phyloP scores from a whole-genome alignment of 2,888 invertebrate species.

The Drosophila paramelanica region DNA sequence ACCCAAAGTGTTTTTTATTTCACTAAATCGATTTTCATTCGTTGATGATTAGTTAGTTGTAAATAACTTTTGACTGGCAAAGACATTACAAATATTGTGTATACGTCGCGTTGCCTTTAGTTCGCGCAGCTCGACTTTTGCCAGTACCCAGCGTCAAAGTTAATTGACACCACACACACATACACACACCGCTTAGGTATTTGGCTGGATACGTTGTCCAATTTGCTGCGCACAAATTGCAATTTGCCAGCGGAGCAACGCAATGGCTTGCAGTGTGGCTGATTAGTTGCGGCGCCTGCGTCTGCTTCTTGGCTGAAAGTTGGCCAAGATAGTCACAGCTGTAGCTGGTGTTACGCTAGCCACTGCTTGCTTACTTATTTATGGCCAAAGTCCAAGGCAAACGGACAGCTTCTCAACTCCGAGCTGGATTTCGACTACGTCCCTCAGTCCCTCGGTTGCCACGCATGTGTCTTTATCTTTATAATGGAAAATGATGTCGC shows the following conservation, averaged over 20 bases:
- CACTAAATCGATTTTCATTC: background rate
- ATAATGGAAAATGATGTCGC: conserved; percentile 69
- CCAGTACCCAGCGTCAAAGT: conserved; percentile 6
- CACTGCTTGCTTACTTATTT: conserved; percentile 64
- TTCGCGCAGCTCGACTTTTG: background rate
- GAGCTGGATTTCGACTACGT: conserved; percentile 6
- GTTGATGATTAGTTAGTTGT: background rate
- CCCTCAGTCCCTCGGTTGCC: conserved; percentile 1
- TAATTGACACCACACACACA: conserved; percentile 20
- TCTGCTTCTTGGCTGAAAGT: conserved; percentile 35
- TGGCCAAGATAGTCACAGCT: conserved; percentile 21
- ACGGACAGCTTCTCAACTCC: conserved; percentile 35
- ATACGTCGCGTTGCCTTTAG: conserved; percentile 6
- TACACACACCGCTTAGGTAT: conserved; percentile 9
- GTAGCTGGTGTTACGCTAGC: background rate
- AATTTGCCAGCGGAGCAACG: conserved; percentile 39
- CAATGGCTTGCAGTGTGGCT: conserved; percentile 27
- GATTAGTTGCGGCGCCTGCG: conserved; percentile 52
- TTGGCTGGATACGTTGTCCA: conserved; percentile 27
- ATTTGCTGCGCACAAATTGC: conserved; percentile 51
- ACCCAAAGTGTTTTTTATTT: too few relatives aligned
- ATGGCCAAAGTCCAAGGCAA: conserved; percentile 38
- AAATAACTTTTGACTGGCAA: background rate
- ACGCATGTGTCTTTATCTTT: conserved; percentile 41
- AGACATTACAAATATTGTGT: conserved; percentile 3